Evolutionary conservation across 2,888 invertebrate genomes (phyloP).

Genomic region (Drosophila phalerata): DNA sequence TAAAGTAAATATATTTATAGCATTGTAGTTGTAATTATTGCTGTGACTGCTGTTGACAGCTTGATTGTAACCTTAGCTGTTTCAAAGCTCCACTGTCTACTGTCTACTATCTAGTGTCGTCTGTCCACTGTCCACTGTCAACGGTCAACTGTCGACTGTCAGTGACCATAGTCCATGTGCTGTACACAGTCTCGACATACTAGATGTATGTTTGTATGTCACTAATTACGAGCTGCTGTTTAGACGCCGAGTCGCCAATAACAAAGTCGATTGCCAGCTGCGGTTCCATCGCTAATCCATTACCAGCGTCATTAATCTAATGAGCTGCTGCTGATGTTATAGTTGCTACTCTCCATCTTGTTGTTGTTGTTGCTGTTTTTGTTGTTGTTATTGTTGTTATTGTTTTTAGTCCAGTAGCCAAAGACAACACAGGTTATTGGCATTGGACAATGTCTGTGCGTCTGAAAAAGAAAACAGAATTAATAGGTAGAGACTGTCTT

Average conservation of each 20-base stretch:
- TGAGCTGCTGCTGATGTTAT: slow-evolving; percentile 61
- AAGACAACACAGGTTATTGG: neutral
- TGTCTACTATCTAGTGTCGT: neutral
- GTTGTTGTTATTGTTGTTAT: neutral
- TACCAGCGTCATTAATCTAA: slow-evolving; percentile 81
- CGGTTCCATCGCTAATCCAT: slow-evolving; percentile 74
- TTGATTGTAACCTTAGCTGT: slow-evolving; percentile 12
- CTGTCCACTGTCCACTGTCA: slow-evolving; percentile 9
- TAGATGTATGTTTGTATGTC: slow-evolving; percentile 50
- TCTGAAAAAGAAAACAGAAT: too few species aligned
- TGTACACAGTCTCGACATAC: slow-evolving; percentile 50
- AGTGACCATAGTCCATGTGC: slow-evolving; percentile 38
- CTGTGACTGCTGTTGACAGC: slow-evolving; percentile 43
- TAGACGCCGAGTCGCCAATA: slow-evolving; percentile 60
- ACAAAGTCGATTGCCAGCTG: slow-evolving; percentile 63
- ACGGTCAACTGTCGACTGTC: slow-evolving; percentile 3
- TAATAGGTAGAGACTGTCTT: too few species aligned
- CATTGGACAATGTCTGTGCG: neutral
- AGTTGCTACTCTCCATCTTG: slow-evolving; percentile 27
- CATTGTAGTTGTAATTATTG: slow-evolving; percentile 38
- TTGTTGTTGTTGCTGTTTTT: neutral
- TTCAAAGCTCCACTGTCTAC: slow-evolving; percentile 8
- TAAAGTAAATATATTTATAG: slow-evolving; percentile 31
- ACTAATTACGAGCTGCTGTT: slow-evolving; percentile 73
- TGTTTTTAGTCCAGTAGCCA: neutral